Conservation (phyloP, 2,888 invertebrate species). For the Synergus itoensis region DNA sequence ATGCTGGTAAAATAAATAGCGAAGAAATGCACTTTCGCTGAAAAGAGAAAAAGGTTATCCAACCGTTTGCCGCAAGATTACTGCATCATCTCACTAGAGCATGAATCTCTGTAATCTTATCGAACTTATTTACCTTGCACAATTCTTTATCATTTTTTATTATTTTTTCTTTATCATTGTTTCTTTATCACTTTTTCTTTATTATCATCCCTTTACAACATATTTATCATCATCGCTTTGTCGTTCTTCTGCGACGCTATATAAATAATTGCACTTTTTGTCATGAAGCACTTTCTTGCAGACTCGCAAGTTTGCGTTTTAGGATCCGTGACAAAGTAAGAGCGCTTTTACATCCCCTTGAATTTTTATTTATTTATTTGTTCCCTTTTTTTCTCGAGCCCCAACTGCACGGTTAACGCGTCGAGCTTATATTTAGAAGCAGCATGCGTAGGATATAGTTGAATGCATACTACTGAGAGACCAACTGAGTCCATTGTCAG, state of each 20-base stretch:
- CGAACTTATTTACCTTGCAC: not conserved
- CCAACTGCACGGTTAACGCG: slow-evolving; percentile 54
- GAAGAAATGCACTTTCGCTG: slow-evolving; percentile 25
- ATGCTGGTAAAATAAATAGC: not conserved
- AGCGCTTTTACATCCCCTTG: slow-evolving; percentile 7
- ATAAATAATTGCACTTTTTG: not conserved
- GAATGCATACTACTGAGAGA: slow-evolving; percentile 49
- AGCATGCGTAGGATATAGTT: slow-evolving; percentile 43
- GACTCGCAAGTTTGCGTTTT: not conserved
- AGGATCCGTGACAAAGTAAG: not conserved
- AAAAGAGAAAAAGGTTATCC: slow-evolving; percentile 10
- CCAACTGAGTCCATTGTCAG: slow-evolving; percentile 65
- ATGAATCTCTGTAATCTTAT: slow-evolving; percentile 26
- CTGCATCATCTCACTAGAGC: slow-evolving; percentile 33
- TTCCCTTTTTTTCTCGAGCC: slow-evolving; percentile 40
- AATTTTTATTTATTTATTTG: slow-evolving; percentile 10
- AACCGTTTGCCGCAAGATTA: slow-evolving; percentile 15
- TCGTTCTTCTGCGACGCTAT: not conserved
- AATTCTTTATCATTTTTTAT: not conserved
- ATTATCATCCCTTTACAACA: not conserved
- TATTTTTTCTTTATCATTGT: no score
- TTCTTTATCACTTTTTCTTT: no score
- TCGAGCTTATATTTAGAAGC: slow-evolving; percentile 58
- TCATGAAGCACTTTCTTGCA: not conserved
- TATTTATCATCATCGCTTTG: not conserved